Evolutionary conservation across 2,888 invertebrate genomes (phyloP).

Genomic region (Papilio elwesi): DNA sequence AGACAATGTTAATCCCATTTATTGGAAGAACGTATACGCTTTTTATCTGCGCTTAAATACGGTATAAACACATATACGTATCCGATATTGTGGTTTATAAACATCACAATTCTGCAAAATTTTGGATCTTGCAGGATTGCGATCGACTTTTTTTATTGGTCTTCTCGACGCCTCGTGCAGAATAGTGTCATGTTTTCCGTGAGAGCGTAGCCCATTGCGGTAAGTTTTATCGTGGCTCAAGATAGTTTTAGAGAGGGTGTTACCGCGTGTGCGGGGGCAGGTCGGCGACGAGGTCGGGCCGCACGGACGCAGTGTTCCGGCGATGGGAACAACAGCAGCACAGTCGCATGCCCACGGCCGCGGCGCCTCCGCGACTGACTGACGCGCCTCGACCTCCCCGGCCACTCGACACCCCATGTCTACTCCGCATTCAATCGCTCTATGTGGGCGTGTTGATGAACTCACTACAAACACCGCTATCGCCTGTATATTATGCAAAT

Average conservation of each 20-base stretch:
- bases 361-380: constrained; percentile 67
- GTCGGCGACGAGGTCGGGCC: constrained; percentile 76
- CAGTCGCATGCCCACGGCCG: constrained; percentile 57
- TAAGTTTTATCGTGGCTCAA: constrained; percentile 7
- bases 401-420: constrained; percentile 44
- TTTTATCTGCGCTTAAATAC: too few relatives aligned
- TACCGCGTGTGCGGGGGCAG: constrained; percentile 75
- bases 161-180: background rate
- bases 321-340: constrained; percentile 72
- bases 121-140: too few relatives aligned
- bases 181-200: constrained; percentile 1
- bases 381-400: constrained; percentile 59
- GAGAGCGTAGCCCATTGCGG: constrained; percentile 22
- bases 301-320: constrained; percentile 61
- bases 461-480: constrained; percentile 53
- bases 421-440: constrained; percentile 54
- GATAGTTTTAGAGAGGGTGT: constrained; percentile 44
- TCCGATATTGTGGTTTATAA: too few relatives aligned
- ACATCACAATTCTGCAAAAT: too few relatives aligned
- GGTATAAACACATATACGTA: too few relatives aligned
- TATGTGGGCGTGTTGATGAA: constrained; percentile 65
- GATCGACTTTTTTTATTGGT: too few relatives aligned
- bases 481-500: constrained; percentile 71
- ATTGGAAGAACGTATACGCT: too few relatives aligned
- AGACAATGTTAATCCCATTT: constrained; percentile 7